These are phyloP conservation scores for Chironomus riparius DNA, from an alignment of 2,888 invertebrate genomes.

Conservation along the genomic window DNA sequence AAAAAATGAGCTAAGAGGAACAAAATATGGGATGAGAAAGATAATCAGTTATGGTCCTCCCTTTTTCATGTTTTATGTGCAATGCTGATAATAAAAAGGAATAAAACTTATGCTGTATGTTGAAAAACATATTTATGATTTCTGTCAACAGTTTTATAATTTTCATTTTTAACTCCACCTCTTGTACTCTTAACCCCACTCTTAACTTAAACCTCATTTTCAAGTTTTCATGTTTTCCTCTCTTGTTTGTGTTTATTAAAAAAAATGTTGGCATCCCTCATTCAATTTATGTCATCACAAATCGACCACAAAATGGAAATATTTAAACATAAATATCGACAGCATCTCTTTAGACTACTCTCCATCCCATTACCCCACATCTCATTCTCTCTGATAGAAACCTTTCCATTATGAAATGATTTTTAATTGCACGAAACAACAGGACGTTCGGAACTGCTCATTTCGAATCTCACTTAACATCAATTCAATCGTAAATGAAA, in stretches of 20 bases:
- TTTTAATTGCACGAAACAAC: too few relatives aligned
- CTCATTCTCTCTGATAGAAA: too few relatives aligned
- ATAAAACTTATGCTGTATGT: background rate
- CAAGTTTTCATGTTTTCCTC: background rate
- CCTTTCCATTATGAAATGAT: too few relatives aligned
- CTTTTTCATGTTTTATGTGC: background rate
- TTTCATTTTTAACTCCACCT: background rate
- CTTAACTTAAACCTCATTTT: too few relatives aligned
- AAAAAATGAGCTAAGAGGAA: background rate
- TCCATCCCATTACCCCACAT: too few relatives aligned
- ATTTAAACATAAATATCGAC: too few relatives aligned
- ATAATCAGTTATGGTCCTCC: slow-evolving; percentile 18
- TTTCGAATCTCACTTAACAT: too few relatives aligned
- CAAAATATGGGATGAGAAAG: background rate
- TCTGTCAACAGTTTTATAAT: slow-evolving; percentile 9
- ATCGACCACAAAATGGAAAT: background rate
- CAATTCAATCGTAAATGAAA: too few relatives aligned
- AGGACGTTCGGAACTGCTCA: too few relatives aligned
- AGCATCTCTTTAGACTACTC: too few relatives aligned
- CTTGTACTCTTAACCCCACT: background rate
- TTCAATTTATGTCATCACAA: background rate
- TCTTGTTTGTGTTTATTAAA: background rate
- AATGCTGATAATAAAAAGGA: background rate
- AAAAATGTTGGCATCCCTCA: background rate
- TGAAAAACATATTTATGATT: slow-evolving; percentile 9